phyloP scores from a whole-genome alignment of 2,888 invertebrate species.

The Eurytoma adleriae region DNA sequence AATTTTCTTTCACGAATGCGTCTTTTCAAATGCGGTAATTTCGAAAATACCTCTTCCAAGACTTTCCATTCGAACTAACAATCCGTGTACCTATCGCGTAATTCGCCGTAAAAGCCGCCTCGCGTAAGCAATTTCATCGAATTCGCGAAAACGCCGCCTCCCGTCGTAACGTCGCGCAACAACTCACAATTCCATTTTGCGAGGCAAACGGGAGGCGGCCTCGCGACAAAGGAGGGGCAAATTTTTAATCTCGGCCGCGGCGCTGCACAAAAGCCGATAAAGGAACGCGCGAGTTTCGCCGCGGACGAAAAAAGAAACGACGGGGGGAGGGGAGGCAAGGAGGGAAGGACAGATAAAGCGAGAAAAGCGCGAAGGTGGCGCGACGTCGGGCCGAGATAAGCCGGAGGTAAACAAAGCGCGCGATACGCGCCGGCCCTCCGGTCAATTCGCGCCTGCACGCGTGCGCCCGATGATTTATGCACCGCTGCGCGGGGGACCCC shows the following conservation, averaged over 20 bases:
- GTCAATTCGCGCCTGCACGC: neutral
- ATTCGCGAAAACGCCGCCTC: no score
- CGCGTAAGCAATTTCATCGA: no score
- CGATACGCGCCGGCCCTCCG: neutral
- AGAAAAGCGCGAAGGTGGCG: neutral
- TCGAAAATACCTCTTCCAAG: no score
- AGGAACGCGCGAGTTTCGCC: neutral
- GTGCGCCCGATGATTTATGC: slow-evolving; percentile 15
- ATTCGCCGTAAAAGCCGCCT: no score
- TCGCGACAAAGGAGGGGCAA: slow-evolving; percentile 18
- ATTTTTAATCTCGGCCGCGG: slow-evolving; percentile 41
- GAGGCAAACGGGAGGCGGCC: neutral
- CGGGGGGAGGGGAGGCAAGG: neutral
- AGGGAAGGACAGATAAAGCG: neutral
- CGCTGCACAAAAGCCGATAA: neutral
- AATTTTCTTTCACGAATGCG: no score
- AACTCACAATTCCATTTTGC: neutral
- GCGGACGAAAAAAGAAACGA: neutral
- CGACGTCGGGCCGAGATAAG: slow-evolving; percentile 37
- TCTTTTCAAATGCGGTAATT: no score
- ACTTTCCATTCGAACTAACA: no score
- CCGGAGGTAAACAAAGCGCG: slow-evolving; percentile 4
- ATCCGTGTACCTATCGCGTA: no score
- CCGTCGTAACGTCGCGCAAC: neutral
- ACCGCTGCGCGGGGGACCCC: neutral